These are phyloP conservation scores for Lacerta viridis DNA, from an alignment of 2,797 vertebrate species.

Conservation along the genomic window DNA sequence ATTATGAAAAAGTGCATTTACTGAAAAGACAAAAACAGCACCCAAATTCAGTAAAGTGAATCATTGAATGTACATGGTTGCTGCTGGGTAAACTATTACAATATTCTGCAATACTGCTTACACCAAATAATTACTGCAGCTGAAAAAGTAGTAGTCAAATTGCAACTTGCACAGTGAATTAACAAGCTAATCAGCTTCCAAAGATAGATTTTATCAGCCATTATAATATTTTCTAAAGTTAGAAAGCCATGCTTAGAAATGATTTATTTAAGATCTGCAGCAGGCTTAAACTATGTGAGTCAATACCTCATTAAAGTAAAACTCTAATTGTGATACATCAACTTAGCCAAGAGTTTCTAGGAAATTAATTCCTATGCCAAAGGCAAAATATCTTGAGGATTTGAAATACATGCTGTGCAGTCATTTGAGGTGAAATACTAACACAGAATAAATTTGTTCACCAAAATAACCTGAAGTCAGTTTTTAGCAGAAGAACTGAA, in stretches of 20 bases:
- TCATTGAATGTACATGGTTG: no score
- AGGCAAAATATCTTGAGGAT: background rate
- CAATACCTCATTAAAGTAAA: background rate
- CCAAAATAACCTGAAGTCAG: background rate
- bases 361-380: background rate
- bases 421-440: background rate
- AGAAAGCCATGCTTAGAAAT: slow-evolving; percentile 41
- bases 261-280: background rate
- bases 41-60: slow-evolving; percentile 19
- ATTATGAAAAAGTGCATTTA: background rate
- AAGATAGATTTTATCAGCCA: background rate
- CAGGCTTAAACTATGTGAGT: background rate
- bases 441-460: background rate
- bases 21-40: slow-evolving; percentile 8
- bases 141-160: background rate
- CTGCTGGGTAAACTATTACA: background rate
- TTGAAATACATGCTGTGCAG: background rate
- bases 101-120: background rate
- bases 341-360: background rate
- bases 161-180: background rate
- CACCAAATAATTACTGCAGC: background rate
- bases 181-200: background rate
- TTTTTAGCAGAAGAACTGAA: slow-evolving; percentile 5
- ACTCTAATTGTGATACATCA: background rate
- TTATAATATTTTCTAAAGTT: slow-evolving; percentile 14